Evolutionary conservation across 2,113 vertebrate species (phyloP).

Genomic region (Pelvicachromis taeniatus): DNA sequence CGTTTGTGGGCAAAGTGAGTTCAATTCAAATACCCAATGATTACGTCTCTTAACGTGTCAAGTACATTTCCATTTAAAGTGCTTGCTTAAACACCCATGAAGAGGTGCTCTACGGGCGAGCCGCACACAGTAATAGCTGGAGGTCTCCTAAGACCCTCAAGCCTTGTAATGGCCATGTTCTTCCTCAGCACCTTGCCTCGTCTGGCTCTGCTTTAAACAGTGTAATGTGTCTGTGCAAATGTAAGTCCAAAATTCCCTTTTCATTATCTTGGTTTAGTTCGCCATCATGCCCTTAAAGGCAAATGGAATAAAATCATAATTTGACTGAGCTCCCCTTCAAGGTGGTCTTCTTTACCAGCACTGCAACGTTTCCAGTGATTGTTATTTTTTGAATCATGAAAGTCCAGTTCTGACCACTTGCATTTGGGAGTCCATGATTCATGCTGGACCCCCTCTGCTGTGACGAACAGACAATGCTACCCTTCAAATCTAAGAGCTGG

Average conservation of each 20-base stretch:
- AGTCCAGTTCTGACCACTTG: not conserved
- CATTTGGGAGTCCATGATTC: no score
- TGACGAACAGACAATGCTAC: not conserved
- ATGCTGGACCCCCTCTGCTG: not conserved
- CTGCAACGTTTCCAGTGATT: not conserved
- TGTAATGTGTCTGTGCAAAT: not conserved
- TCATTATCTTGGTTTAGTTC: not conserved
- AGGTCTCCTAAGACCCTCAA: constrained; percentile 43
- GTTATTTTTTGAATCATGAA: not conserved
- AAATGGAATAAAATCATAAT: not conserved
- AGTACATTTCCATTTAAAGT: constrained; percentile 96
- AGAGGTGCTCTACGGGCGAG: constrained; percentile 63
- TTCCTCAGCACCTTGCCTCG: constrained; percentile 1
- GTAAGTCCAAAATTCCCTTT: not conserved
- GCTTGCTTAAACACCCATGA: constrained; percentile 89
- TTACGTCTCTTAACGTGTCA: constrained; percentile 86
- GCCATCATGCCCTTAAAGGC: not conserved
- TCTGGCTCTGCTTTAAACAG: constrained; percentile 22
- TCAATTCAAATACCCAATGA: constrained; percentile 86
- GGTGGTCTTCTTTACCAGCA: not conserved
- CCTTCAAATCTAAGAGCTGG: not conserved
- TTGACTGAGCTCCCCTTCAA: not conserved
- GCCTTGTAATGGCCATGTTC: constrained; percentile 18
- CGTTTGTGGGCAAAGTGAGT: constrained; percentile 71
- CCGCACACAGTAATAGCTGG: constrained; percentile 52